Base-by-base conservation (phyloP, 2,888 invertebrate species). In the Drosophila birchii region DNA sequence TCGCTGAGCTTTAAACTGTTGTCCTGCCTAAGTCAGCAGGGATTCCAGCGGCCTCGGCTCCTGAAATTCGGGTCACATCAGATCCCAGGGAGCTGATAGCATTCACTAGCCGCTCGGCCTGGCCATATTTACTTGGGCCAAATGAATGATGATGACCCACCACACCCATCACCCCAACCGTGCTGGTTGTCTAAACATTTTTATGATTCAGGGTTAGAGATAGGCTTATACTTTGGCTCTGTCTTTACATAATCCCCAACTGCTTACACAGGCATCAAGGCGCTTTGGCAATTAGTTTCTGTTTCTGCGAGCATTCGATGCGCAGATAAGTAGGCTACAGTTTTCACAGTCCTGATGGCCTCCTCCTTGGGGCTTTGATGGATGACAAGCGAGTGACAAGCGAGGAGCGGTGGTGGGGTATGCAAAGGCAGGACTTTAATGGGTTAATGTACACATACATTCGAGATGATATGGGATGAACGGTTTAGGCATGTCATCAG, bases 141-240 rank as follows among this genome's bases (percentile, higher is more conserved):
- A 73, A 80, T 83, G 83, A 83, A 78, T 83, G 83, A 83, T 83
- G 83, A 83, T 83, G 83, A 80, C 88, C 29, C n/a, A 43, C 23
- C 23, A 36, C 44, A 16, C 20, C 44, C 44, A 16, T 9, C 34
- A 5, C 51, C 51, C 32, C 53, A 20, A 5, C 29, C 23, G 12
- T 36, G 45, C 71, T 79, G 60, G 82, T 76, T 80, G 81, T 79
- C 85, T 86, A 86, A 84, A 84, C 85, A 84, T 84, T 84, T 86
- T 84, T 83, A 77, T 69, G 89, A 84, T 84, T 83, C 83, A 84
- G 84, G 83, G 88, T 88, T 84, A 86, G 69, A 86, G 82, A 83
- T 83, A 86, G 62, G 79, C 72, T 80, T 80, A 68, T 79, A 29
- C 44, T 56, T 63, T 49, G 47, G 57, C 84, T 78, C 70, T 57